Evolutionary conservation across 2,113 vertebrate genomes (phyloP).

Genomic region (Mixornis gularis): DNA sequence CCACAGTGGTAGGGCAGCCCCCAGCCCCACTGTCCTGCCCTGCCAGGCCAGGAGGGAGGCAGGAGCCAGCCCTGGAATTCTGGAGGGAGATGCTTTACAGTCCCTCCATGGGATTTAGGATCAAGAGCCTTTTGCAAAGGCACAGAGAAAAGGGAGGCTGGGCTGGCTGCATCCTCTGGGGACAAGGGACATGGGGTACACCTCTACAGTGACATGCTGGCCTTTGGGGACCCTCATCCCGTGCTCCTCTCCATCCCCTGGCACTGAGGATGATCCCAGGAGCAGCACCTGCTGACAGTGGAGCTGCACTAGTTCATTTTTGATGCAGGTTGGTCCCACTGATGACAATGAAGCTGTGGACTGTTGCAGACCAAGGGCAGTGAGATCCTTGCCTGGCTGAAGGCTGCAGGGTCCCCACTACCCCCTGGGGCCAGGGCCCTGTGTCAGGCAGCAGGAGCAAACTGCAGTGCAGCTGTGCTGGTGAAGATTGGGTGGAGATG

Average conservation of each 20-base stretch:
- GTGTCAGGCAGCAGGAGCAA: accelerated
- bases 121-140: background rate
- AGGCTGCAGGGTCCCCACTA: accelerated
- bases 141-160: background rate
- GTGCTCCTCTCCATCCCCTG: background rate
- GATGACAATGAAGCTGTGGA: background rate
- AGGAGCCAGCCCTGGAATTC: background rate
- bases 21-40: background rate
- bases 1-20: accelerated
- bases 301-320: background rate
- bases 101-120: accelerated
- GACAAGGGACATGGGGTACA: background rate
- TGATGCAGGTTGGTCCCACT: background rate
- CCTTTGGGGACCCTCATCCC: accelerated
- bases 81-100: background rate
- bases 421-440: background rate
- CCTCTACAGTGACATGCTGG: accelerated
- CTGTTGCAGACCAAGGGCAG: background rate
- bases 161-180: background rate
- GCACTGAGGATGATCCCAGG: background rate
- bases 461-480: background rate
- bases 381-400: background rate
- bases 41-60: background rate
- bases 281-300: accelerated
- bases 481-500: accelerated